Percentiles rank a stretch among this genome's conserved stretches.
Evolutionary conservation across 1,140 invertebrate species (phyloP).

Genomic region (Drosophila nebulosa): DNA sequence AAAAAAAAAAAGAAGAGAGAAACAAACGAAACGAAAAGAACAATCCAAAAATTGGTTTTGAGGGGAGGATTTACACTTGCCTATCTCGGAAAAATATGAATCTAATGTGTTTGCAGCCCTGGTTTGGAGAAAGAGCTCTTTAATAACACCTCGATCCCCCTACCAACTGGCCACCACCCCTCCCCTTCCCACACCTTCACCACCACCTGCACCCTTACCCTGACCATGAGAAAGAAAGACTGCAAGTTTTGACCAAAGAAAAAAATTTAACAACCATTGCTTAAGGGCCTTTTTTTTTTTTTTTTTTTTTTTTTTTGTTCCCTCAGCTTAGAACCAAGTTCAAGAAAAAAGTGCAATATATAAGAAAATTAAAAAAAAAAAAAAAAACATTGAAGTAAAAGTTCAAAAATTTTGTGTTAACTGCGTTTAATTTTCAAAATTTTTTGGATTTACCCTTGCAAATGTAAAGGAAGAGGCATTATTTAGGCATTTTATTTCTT

Average conservation of each 20-base stretch:
- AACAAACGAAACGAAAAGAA: background rate
- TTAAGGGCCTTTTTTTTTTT: constrained; percentile 16
- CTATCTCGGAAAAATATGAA: background rate
- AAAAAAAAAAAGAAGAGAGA: background rate
- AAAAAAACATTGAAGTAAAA: constrained; percentile 4
- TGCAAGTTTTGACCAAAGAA: background rate
- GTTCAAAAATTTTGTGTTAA: background rate
- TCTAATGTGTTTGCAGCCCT: background rate
- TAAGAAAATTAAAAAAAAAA: constrained; percentile 5
- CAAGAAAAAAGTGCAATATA: constrained; percentile 67
- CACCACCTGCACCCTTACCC: background rate
- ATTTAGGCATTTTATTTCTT: too few species aligned
- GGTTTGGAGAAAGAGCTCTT: background rate
- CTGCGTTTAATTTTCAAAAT: background rate
- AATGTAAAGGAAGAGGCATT: background rate
- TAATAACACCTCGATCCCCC: background rate
- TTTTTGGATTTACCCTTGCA: background rate
- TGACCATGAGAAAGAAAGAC: background rate
- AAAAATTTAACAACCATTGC: background rate
- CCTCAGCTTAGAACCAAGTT: constrained; percentile 63
- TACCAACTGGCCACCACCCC: too few species aligned
- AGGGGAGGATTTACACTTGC: background rate
- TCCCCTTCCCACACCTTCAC: background rate
- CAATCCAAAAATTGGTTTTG: background rate
- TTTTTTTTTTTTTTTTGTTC: constrained; percentile 27